phyloP scores from a whole-genome alignment of 2,888 invertebrate genomes.

The Ectobius pallidus region DNA sequence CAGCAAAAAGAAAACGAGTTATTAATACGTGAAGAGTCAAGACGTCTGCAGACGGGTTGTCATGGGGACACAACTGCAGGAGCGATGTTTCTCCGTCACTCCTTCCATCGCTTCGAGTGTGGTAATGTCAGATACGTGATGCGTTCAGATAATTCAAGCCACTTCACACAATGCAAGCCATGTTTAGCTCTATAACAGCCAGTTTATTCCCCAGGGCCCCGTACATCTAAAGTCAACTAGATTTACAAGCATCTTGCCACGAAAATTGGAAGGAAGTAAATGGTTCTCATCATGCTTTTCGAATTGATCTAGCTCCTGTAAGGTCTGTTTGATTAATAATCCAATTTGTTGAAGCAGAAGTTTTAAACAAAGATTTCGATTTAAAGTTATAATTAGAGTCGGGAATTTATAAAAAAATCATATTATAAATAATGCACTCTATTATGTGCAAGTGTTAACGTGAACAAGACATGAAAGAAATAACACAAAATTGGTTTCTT shows the following conservation, averaged over 20 bases:
- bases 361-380: too few species aligned
- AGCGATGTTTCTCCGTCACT: not conserved
- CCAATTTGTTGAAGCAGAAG: too few species aligned
- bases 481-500: too few species aligned
- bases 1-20: too few species aligned
- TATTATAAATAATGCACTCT: too few species aligned
- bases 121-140: constrained; percentile 6
- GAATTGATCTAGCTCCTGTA: not conserved
- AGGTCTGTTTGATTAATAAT: not conserved
- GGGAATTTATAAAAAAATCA: too few species aligned
- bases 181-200: not conserved
- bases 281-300: too few species aligned
- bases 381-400: too few species aligned
- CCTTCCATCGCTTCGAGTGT: not conserved
- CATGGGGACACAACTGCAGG: not conserved
- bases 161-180: not conserved
- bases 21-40: too few species aligned
- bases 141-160: not conserved
- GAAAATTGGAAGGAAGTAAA: not conserved
- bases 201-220: not conserved
- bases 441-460: too few species aligned
- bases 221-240: not conserved
- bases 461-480: too few species aligned
- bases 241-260: not conserved
- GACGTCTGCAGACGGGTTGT: not conserved